Evolutionary conservation across 2,888 invertebrate genomes (phyloP).

Genomic region (Eupithecia centaureata): DNA sequence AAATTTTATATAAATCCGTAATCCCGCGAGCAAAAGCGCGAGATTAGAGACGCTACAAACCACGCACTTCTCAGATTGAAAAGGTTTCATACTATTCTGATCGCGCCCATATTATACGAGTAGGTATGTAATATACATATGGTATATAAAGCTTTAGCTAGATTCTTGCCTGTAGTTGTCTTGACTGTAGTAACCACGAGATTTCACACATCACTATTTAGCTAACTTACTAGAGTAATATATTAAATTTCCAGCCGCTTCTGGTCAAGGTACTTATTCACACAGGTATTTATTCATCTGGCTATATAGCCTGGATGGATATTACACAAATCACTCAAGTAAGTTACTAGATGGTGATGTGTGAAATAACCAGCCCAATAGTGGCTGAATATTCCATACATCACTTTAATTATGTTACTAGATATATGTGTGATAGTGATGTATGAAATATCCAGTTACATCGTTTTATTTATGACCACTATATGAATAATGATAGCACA

Average conservation of each 20-base stretch:
- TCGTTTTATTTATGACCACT: neutral
- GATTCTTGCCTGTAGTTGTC: constrained; percentile 7
- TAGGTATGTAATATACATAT: constrained; percentile 5
- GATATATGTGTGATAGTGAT: neutral
- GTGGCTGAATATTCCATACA: neutral
- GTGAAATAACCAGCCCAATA: neutral
- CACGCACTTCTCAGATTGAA: neutral
- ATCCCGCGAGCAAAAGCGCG: neutral
- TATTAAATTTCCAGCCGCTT: too few species aligned
- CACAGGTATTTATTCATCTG: neutral
- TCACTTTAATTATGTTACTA: neutral
- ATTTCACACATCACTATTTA: neutral
- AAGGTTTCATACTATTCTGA: neutral
- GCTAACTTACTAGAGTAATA: too few species aligned
- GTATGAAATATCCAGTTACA: neutral
- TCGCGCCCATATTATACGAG: neutral
- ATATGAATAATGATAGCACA: too few species aligned
- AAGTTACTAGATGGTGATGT: neutral
- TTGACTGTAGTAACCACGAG: neutral
- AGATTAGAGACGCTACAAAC: neutral
- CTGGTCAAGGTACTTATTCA: too few species aligned
- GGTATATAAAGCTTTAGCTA: neutral
- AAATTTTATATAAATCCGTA: too few species aligned
- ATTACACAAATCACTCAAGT: neutral
- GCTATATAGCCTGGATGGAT: too few species aligned